Evolutionary conservation across 2,113 vertebrate species (phyloP).

Genomic region (Rissa tridactyla): DNA sequence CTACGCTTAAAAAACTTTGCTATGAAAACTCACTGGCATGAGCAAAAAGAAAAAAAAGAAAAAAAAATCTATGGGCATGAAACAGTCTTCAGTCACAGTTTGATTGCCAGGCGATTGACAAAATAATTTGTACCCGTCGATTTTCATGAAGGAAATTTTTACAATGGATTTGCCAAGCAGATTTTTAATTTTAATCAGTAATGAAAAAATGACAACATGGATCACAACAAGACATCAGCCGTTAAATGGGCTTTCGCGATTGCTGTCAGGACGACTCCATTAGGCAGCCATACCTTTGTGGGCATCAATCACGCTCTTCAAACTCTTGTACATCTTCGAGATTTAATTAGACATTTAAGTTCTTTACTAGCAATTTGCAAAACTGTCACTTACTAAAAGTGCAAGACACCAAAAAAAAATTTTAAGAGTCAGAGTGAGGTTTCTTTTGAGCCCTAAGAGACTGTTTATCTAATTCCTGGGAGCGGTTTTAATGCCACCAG

Average conservation of each 20-base stretch:
- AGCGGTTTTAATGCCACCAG: neutral
- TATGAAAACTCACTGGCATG: constrained; percentile 74
- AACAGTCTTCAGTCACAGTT: constrained; percentile 76
- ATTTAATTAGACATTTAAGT: constrained; percentile 85
- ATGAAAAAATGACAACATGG: constrained; percentile 96
- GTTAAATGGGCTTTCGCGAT: constrained; percentile 88
- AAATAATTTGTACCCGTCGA: constrained; percentile 97
- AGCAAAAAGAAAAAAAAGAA: constrained; percentile 56
- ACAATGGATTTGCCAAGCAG: constrained; percentile 89
- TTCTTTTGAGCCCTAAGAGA: neutral
- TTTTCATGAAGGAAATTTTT: constrained; percentile 84
- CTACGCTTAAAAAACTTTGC: constrained; percentile 77
- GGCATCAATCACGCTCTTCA: constrained; percentile 92
- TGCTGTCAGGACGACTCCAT: constrained; percentile 91
- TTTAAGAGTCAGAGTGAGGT: neutral
- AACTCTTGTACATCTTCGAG: constrained; percentile 77
- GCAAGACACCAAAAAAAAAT: constrained; percentile 67
- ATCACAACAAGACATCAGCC: constrained; percentile 99
- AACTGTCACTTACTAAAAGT: constrained; percentile 79
- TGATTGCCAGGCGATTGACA: constrained; percentile 90
- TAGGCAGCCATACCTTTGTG: constrained; percentile 86
- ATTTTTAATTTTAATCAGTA: constrained; percentile 99
- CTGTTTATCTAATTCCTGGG: constrained; percentile 1
- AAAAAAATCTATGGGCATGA: constrained; percentile 63
- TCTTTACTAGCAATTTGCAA: constrained; percentile 82